These are phyloP conservation scores for Spheniscus mendiculus DNA, from an alignment of 2,113 vertebrate genomes.

Conservation along the genomic window DNA sequence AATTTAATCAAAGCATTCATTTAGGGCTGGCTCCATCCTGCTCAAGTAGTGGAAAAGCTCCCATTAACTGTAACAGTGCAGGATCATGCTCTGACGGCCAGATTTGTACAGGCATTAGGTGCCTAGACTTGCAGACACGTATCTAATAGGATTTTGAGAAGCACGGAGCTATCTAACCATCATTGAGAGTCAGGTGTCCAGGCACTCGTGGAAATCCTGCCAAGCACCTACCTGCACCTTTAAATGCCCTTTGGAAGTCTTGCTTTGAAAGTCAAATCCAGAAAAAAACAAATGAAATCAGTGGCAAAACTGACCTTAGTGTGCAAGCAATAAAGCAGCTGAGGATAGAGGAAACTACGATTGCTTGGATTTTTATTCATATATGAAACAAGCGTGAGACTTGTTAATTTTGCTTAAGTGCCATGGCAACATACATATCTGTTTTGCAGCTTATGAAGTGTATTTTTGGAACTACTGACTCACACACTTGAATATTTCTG, in stretches of 20 bases:
- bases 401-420: constrained; percentile 71
- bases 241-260: background rate
- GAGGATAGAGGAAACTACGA: background rate
- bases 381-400: constrained; percentile 57
- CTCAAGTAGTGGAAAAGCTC: background rate
- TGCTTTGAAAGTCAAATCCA: background rate
- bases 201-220: background rate
- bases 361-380: background rate
- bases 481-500: constrained; percentile 62
- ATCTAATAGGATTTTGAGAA: background rate
- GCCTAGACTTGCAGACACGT: background rate
- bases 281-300: background rate
- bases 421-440: constrained; percentile 73
- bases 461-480: constrained; percentile 80
- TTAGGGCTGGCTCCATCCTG: background rate
- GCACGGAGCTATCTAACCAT: accelerated
- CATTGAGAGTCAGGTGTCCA: background rate
- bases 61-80: accelerated
- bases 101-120: background rate
- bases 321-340: background rate
- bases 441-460: constrained; percentile 65
- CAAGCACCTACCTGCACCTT: background rate
- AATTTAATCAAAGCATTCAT: background rate
- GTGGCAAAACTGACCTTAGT: background rate
- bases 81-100: accelerated